Base-by-base conservation (phyloP, 2,888 invertebrate genomes). In the Campoplex capitator region DNA sequence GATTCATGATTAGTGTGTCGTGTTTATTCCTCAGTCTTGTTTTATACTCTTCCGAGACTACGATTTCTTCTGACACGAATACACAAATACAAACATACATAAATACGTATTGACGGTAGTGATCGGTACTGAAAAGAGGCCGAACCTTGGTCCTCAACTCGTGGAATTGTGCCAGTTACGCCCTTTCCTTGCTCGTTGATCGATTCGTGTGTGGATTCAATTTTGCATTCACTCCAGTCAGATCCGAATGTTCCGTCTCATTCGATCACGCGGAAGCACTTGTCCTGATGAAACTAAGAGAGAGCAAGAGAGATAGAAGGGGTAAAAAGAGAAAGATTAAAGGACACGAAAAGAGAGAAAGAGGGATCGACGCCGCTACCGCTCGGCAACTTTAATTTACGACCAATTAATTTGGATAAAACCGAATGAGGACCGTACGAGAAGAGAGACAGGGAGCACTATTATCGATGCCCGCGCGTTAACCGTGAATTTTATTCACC, bases 321-420 rank as follows among this genome's bases (percentile, higher is more conserved):
- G 35, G 67, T 38, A 38, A 38, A 54, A 56, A 54, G 70, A 56
- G 42, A 45, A 70, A 73, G 71, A 51, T 13, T 45, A 13, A 45
- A 45, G 45, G 45, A 45, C 45, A 13, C 23, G 23, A 23, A 23
- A 23, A 23, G 45, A 45, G 38, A 56, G 78, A 54, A 56, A 70
- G 42, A 67, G 35, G n/a, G 28, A 76, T 51, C 81, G 83, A 45
- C 73, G 80, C 73, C 42, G 78, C 83, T 0, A 23, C 23, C 83
- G 90, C 90, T 86, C 90, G 90, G 90, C 91, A 90, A 91, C 93
- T 93, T 92, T 94, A 94, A 94, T 94, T 94, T 94, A 94, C 93
- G 94, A 93, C 94, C 94, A 94, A 94, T 94, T 94, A 94, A 94
- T 94, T 94, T 94, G 94, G 94, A 94, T 94, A 94, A 94, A 94